phyloP scores from a whole-genome alignment of 2,113 vertebrate species.

The Tragelaphus imberbis region DNA sequence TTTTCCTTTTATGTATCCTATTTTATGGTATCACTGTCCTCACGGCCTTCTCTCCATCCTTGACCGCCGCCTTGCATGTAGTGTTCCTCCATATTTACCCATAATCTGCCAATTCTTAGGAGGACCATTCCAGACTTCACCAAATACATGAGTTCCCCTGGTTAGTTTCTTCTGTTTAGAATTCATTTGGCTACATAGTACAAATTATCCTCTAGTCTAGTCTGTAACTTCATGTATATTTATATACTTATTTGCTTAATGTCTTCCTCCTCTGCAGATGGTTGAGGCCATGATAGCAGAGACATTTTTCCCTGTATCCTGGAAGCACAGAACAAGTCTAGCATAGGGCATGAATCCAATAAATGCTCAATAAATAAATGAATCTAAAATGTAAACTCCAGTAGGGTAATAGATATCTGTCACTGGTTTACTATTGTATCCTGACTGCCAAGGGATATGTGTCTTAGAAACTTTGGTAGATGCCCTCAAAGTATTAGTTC shows the following conservation, averaged over 20 bases:
- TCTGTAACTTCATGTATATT: neutral
- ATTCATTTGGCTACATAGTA: neutral
- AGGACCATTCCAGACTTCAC: neutral
- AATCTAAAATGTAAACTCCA: neutral
- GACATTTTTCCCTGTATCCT: neutral
- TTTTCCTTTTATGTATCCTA: neutral
- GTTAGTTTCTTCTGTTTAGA: neutral
- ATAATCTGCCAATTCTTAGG: neutral
- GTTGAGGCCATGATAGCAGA: neutral
- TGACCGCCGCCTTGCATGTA: neutral
- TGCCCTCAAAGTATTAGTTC: neutral
- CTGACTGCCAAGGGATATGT: neutral
- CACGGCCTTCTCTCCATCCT: neutral
- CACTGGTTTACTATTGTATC: neutral
- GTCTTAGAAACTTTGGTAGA: neutral
- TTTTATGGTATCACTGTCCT: neutral
- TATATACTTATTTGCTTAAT: neutral
- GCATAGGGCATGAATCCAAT: neutral
- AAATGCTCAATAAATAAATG: neutral
- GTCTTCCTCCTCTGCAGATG: neutral
- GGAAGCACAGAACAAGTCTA: neutral
- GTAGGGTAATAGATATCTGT: neutral
- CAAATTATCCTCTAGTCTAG: neutral
- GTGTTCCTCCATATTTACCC: neutral
- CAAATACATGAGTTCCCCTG: neutral